phyloP scores from a whole-genome alignment of 2,113 vertebrate species.

The Haemorhous mexicanus region DNA sequence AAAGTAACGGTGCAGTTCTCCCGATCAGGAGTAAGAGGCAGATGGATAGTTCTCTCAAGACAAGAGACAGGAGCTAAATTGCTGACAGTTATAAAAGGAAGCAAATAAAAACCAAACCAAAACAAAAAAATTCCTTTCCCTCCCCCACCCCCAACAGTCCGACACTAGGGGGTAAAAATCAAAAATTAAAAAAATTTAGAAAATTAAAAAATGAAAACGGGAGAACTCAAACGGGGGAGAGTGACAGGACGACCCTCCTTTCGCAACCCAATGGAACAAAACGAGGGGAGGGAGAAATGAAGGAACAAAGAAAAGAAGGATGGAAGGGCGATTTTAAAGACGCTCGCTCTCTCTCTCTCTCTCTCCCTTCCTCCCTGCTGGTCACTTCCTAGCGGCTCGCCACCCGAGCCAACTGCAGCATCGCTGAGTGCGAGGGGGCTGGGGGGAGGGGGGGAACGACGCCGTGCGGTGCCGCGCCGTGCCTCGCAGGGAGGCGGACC shows the following conservation, averaged over 20 bases:
- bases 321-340: background rate
- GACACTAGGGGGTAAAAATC: background rate
- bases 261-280: background rate
- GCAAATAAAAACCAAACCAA: background rate
- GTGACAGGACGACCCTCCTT: slow-evolving; percentile 27
- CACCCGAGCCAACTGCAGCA: too few species aligned
- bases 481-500: too few species aligned
- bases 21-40: slow-evolving; percentile 68
- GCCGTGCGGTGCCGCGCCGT: too few species aligned
- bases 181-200: background rate
- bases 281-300: background rate
- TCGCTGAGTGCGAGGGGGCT: too few species aligned
- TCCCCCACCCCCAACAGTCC: slow-evolving; percentile 62
- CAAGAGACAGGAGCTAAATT: slow-evolving; percentile 68
- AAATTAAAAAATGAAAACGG: background rate
- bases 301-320: background rate
- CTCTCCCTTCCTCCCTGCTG: background rate
- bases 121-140: slow-evolving; percentile 27
- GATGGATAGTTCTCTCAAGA: slow-evolving; percentile 71
- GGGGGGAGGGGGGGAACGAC: too few species aligned
- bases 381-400: background rate
- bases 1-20: slow-evolving; percentile 71
- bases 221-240: background rate
- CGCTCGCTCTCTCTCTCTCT: background rate
- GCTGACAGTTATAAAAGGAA: slow-evolving; percentile 65